Evolutionary conservation across 2,888 invertebrate genomes (phyloP), one percentile per base, ranked within the genome.

Genomic region (Watsonalla binaria): DNA sequence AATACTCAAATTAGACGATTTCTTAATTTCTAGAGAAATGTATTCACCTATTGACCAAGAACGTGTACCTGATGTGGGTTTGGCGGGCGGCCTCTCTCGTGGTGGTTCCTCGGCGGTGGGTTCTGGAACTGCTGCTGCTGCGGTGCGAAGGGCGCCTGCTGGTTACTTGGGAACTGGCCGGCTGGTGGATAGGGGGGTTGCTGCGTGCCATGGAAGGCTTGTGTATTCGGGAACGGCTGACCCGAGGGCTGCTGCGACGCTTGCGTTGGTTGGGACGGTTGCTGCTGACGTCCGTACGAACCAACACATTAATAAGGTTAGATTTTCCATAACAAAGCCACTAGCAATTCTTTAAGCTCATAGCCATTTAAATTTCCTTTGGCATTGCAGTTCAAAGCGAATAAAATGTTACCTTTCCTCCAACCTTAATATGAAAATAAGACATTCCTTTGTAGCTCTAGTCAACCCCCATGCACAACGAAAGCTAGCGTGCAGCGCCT

Each of bases 291-390:
- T 90, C 90, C 90, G 90, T 90, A 90, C 90, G 90, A 84, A 90
- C 90, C 90, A 90, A 90, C 88, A 90, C 90, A 90, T 90, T 90
- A 90, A 90, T 90, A 89, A 90, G 90, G 90, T 90, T 90, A 90
- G 90, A 90, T 90, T 90, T 90, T 90, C 90, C 88, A 85, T 89
- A 78, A 84, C 71, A 76, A 88, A 88, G 85, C 88, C 81, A 84
- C 81, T 78, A 90, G 90, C 90, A 90, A 90, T 80, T 74, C 71
- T 73, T 72, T 75, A 86, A 89, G 89, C 86, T 81, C 74, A 81
- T 85, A 90, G 90, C 89, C 85, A 90, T 80, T 71, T 74, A 72
- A 66, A 73, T 76, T 70, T 76, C 46, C 64, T 79, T n/a, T 82
- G 86, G 83, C 85, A 71, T 77, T 85, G 89, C 90, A 75, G 75